Base-by-base conservation (phyloP, 2,113 vertebrate species). In the Saccopteryx leptura region DNA sequence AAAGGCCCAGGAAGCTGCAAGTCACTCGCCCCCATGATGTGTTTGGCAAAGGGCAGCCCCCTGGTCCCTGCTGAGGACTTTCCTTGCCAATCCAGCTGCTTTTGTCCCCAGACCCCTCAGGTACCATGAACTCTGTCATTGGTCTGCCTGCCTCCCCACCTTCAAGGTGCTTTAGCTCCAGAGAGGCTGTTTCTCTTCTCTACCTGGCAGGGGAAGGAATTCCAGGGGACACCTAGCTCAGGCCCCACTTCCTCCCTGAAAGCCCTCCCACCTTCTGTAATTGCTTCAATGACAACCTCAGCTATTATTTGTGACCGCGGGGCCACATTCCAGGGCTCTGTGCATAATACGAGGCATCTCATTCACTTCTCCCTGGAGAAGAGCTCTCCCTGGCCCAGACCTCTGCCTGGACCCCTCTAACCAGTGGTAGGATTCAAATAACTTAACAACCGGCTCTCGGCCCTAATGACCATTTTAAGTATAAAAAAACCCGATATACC, bases 151-250 rank as follows among this genome's bases (percentile, higher is more conserved):
- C 65, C 63, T 52, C 65, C 52, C 24, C 9, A 71, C 23, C 31
- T 78, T n/a, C 68, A 75, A n/a, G 21, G 58, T 9, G 9, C 33
- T 75, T 75, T 50, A n/a, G 80, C 66, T 68, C 78, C 56, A 56
- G 28, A 50, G 46, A 65, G 0, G 26, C 56, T 46, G 14, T 54
- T 58, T 65, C 28, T 80, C 56, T 33, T 79, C 33, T 86, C 23
- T 74, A 2, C n/a, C 46, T 52, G 24, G 28, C 56, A 54, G 50
- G 75, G 86, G 61, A 71, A 66, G 88, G 91, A 66, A 61, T 82
- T 78, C 58, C 79, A 85, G 78, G 91, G 93, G 28, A 95, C 72
- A 86, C 81, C 81, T 66, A 33, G 46, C 33, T 75, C 17, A 28
- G 24, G 26, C 18, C 24, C 61, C 14, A 9, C 50, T n/a, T 93